Evolutionary conservation across 2,888 invertebrate species (phyloP), one percentile per base, ranked within the genome.

Genomic region (Hanleya hanleyi): DNA sequence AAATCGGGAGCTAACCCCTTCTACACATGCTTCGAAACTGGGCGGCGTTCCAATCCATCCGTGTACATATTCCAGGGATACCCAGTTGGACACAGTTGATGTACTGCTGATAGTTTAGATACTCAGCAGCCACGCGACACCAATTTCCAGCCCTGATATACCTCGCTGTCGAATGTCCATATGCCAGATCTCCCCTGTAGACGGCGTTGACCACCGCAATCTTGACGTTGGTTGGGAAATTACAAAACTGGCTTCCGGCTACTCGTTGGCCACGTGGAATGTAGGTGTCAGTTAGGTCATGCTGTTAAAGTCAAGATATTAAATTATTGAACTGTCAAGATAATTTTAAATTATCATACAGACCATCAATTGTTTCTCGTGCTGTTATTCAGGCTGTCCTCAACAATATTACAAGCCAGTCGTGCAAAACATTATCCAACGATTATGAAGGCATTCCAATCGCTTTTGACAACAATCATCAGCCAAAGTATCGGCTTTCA

Each of bases 171-270:
- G 4, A 29, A 26, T 57, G 57, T 7, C 1, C 2, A 3, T 26
- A 7, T 2, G 5, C 29, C 29, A 57, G 9, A 29, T 57, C 57
- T 26, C 57, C 57, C 4, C 57, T 18, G 29, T 57, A 57, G 57
- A 57, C 57, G 57, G 57, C 57, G 57, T 57, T 57, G 29, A 57
- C 57, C 18, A 57, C 15, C 2, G 57, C 57, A 32, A 57, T 57
- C 29, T 57, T 57, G 22, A 57, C 57, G 26, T 57, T 57, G 22
- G 22, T 15, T 26, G 57, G 57, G 1, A 57, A 22, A 29, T 26
- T 26, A 32, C 57, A 57, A 26, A 57, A 57, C 3, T 57, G 5
- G 29, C 57, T 4, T 57, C 57, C 57, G 57, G 57, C 57, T 22
- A 57, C 57, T 57, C 29, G 1, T 29, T 57, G 4, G 29, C 26